Conservation (phyloP, 2,113 vertebrate species). For the Antigone vipio region DNA sequence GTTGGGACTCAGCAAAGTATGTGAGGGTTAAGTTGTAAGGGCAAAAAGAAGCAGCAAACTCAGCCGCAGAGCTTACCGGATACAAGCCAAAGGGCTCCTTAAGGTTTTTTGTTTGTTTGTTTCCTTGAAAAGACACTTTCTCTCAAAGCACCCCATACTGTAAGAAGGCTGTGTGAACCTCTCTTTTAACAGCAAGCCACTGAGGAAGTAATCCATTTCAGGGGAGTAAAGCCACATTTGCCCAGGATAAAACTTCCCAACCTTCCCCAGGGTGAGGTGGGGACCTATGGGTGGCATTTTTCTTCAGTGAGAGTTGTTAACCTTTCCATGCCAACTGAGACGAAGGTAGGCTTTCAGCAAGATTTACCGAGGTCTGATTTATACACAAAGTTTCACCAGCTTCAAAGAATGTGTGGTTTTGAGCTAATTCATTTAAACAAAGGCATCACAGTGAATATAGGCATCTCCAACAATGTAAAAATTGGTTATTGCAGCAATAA, state of each 20-base stretch:
- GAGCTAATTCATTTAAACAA: neutral
- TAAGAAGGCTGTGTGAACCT: neutral
- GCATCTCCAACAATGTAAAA: neutral
- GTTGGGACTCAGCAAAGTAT: neutral
- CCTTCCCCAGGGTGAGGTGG: neutral
- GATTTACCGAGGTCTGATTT: neutral
- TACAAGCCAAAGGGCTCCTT: neutral
- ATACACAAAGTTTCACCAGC: neutral
- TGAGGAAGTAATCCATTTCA: neutral
- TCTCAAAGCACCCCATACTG: neutral
- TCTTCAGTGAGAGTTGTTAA: neutral
- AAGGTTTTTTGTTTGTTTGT: neutral
- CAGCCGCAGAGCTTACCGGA: neutral
- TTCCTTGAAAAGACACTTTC: neutral
- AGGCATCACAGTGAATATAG: neutral
- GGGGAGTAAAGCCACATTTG: neutral
- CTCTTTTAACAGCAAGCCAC: neutral
- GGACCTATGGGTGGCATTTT: rapidly evolving
- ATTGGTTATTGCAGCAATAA: neutral
- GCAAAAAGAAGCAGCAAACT: neutral
- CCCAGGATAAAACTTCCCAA: neutral
- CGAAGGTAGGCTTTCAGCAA: neutral
- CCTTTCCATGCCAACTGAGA: neutral
- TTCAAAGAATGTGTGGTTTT: neutral
- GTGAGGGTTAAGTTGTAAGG: neutral